Evolutionary conservation across 2,113 vertebrate species (phyloP).

Genomic region (Brachypteracias leptosomus): DNA sequence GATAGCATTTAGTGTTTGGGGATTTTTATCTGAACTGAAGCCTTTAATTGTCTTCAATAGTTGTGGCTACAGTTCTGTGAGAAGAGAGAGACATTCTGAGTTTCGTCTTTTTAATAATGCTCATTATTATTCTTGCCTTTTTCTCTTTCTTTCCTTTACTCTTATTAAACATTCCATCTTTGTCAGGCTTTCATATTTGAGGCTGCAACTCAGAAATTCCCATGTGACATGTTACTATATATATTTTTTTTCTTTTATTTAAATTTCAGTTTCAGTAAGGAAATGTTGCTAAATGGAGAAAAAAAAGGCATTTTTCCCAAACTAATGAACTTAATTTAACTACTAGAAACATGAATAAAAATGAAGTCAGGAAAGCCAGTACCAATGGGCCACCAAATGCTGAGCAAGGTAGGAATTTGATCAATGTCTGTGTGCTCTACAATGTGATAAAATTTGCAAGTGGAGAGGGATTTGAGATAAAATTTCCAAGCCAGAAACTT

Average conservation of each 20-base stretch:
- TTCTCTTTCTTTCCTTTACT: neutral
- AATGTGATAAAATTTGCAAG: neutral
- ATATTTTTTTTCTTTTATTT: neutral
- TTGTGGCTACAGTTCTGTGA: neutral
- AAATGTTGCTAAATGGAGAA: neutral
- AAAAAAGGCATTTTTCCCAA: neutral
- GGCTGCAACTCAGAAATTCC: neutral
- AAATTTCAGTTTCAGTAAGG: neutral
- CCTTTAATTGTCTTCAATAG: constrained; percentile 9
- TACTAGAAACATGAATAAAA: neutral
- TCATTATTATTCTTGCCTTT: constrained; percentile 34
- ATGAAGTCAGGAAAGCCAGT: neutral
- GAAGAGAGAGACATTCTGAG: neutral
- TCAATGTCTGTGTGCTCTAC: neutral
- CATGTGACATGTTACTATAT: neutral
- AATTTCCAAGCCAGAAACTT: neutral
- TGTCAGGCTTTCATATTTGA: neutral
- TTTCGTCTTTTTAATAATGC: neutral
- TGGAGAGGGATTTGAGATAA: neutral
- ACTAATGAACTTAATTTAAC: neutral
- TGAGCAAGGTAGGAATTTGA: neutral
- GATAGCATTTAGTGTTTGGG: neutral
- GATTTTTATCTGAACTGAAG: constrained; percentile 30
- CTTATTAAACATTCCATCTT: neutral
- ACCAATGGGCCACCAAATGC: neutral